Conservation (phyloP, 1,140 invertebrate genomes). For the Ceratina australensis region DNA sequence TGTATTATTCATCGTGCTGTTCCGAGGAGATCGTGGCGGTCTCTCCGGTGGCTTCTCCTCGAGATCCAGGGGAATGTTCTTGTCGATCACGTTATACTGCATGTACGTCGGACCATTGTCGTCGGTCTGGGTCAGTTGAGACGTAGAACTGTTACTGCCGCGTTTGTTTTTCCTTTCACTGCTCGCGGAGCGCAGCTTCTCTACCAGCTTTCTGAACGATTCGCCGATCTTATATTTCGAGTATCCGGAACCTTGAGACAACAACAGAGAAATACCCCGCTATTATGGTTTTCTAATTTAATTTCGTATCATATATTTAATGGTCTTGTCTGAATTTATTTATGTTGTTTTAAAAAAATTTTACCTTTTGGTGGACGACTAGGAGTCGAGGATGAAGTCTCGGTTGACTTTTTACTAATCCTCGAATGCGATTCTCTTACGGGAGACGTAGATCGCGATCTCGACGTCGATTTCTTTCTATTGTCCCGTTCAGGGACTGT, state of each 20-base stretch:
- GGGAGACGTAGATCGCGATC: slow-evolving; percentile 78
- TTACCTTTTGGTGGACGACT: slow-evolving; percentile 53
- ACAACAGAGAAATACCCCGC: not conserved
- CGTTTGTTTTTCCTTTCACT: slow-evolving; percentile 84
- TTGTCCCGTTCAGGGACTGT: slow-evolving; percentile 42
- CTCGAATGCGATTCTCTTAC: slow-evolving; percentile 29
- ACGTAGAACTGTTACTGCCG: slow-evolving; percentile 58
- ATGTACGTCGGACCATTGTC: slow-evolving; percentile 80
- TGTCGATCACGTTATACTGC: slow-evolving; percentile 83
- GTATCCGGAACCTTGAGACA: slow-evolving; percentile 78
- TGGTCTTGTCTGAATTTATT: not conserved
- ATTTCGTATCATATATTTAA: not conserved
- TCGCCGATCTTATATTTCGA: slow-evolving; percentile 77
- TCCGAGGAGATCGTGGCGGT: slow-evolving; percentile 71
- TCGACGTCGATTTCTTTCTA: slow-evolving; percentile 70
- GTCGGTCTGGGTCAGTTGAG: slow-evolving; percentile 79
- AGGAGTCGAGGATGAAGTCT: not conserved
- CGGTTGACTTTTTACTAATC: slow-evolving; percentile 45
- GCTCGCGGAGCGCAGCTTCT: slow-evolving; percentile 87
- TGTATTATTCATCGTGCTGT: slow-evolving; percentile 42
- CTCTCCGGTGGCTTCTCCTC: slow-evolving; percentile 68
- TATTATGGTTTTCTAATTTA: too few species aligned
- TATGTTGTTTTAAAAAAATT: not conserved
- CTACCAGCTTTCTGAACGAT: slow-evolving; percentile 88
- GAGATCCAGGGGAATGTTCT: slow-evolving; percentile 73